Evolutionary conservation across 2,888 invertebrate species (phyloP).

Genomic region (Acholoe squamosa): DNA sequence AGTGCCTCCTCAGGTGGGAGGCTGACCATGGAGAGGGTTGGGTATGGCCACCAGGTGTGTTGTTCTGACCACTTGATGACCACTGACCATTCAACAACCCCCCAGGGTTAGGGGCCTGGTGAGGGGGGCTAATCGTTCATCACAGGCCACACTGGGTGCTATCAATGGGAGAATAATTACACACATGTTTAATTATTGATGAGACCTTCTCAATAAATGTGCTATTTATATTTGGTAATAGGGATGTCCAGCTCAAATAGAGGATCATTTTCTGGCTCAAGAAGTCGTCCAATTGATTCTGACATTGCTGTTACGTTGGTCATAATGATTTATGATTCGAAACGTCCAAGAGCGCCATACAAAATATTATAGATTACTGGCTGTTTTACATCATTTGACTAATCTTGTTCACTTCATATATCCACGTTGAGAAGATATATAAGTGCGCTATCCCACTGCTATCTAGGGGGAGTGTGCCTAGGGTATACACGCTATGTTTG

Average conservation of each 20-base stretch:
- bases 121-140: not conserved
- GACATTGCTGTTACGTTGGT: too few species aligned
- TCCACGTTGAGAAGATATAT: too few species aligned
- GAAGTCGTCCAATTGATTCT: too few species aligned
- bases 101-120: not conserved
- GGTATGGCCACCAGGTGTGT: not conserved
- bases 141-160: not conserved
- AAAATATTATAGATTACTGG: too few species aligned
- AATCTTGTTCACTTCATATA: too few species aligned
- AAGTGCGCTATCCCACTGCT: too few species aligned
- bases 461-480: too few species aligned
- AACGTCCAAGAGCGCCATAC: too few species aligned
- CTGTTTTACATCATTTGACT: too few species aligned
- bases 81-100: not conserved
- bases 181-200: not conserved
- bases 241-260: not conserved
- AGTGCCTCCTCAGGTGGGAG: not conserved
- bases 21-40: not conserved
- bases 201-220: not conserved
- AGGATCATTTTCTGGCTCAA: too few species aligned
- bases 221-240: not conserved
- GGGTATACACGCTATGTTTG: too few species aligned
- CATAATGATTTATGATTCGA: too few species aligned
- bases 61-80: constrained; percentile 15
- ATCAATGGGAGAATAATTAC: not conserved